phyloP scores from a whole-genome alignment of 1,140 invertebrate genomes.

The Drosophila rhopaloa region DNA sequence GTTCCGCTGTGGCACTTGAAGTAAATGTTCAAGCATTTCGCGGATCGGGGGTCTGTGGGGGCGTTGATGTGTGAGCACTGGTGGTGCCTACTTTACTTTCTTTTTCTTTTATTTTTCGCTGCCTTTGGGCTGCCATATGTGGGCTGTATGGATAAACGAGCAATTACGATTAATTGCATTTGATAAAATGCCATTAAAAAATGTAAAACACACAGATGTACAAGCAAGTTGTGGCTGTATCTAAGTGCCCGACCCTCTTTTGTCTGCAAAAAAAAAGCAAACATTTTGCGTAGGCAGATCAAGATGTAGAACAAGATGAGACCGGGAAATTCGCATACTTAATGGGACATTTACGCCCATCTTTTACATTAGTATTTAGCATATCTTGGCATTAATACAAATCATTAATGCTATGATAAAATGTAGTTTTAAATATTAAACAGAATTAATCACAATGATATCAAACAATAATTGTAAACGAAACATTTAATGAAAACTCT shows the following conservation, averaged over 20 bases:
- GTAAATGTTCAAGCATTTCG: conserved; percentile 23
- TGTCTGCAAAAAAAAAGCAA: conserved; percentile 35
- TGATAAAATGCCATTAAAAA: conserved; percentile 78
- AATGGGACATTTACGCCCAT: not conserved
- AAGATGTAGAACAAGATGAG: not conserved
- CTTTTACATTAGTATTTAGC: not conserved
- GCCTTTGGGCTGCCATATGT: conserved; percentile 41
- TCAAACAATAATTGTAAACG: too few species aligned
- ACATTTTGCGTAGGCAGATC: conserved; percentile 23
- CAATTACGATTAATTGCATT: conserved; percentile 81
- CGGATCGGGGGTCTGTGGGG: conserved; percentile 21
- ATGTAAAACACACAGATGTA: conserved; percentile 60
- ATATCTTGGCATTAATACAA: not conserved
- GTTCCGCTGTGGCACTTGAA: conserved; percentile 49
- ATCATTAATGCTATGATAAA: too few species aligned
- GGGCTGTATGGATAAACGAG: conserved; percentile 60
- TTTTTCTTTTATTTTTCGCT: conserved; percentile 37
- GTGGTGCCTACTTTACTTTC: conserved; percentile 42
- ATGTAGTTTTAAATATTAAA: too few species aligned
- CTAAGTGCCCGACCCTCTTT: conserved; percentile 16
- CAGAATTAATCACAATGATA: too few species aligned
- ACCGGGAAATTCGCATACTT: not conserved
- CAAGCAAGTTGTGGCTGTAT: conserved; percentile 29
- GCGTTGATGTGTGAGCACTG: conserved; percentile 59
- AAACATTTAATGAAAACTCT: too few species aligned